These are phyloP conservation scores for Sorex fumeus DNA, from an alignment of 2,113 vertebrate genomes.

Conservation along the genomic window DNA sequence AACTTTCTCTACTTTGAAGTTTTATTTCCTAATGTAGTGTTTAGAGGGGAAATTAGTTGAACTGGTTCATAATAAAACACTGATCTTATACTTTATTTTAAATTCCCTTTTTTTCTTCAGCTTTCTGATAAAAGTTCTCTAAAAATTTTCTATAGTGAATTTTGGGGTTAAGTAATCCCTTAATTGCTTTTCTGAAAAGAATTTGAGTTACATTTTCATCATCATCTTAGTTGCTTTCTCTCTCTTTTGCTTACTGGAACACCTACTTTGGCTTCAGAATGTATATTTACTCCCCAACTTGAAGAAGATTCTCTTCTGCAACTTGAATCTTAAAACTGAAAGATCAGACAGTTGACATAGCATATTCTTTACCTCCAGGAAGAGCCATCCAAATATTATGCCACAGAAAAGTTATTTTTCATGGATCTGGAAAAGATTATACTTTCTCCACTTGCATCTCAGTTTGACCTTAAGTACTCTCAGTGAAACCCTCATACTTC, in stretches of 20 bases:
- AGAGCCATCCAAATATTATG: neutral
- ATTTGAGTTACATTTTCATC: neutral
- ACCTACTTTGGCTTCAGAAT: neutral
- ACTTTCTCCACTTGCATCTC: neutral
- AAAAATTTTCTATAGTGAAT: neutral
- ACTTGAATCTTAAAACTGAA: neutral
- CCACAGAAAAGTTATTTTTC: neutral
- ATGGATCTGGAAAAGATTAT: neutral
- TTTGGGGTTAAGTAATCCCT: neutral
- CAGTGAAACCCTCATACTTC: neutral
- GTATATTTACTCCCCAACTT: neutral
- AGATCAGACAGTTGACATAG: neutral
- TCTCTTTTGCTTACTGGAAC: neutral
- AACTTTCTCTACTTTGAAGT: neutral
- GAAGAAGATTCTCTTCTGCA: neutral
- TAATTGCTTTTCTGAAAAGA: neutral
- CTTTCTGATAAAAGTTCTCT: neutral
- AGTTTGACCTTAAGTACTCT: slow-evolving; percentile 26
- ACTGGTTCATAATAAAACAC: neutral
- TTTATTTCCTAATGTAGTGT: neutral
- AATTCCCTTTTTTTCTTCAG: neutral
- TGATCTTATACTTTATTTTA: slow-evolving; percentile 36
- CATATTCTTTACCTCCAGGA: neutral
- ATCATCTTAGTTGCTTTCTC: neutral
- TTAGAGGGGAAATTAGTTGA: neutral